These are phyloP conservation scores for Cervus canadensis DNA, from an alignment of 2,113 vertebrate species.

Conservation along the genomic window DNA sequence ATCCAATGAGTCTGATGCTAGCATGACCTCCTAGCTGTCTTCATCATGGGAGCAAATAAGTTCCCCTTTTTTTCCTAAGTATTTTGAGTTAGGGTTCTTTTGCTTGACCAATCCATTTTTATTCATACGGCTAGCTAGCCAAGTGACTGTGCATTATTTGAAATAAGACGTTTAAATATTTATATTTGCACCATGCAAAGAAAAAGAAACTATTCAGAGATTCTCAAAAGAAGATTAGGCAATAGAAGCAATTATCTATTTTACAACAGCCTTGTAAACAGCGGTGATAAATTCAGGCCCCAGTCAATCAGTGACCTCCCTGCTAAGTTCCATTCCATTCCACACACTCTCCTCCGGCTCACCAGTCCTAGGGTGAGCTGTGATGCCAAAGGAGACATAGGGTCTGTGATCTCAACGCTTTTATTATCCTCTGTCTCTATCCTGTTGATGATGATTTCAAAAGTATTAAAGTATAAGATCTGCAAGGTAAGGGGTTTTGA, in stretches of 20 bases:
- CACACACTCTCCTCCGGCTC: not conserved
- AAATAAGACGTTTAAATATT: not conserved
- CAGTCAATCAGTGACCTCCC: not conserved
- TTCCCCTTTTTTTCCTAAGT: not conserved
- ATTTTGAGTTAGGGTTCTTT: constrained; percentile 15
- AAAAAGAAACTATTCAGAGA: constrained; percentile 25
- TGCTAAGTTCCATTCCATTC: not conserved
- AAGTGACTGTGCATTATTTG: not conserved
- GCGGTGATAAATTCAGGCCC: not conserved
- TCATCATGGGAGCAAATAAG: not conserved
- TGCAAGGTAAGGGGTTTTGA: not conserved
- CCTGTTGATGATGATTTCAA: not conserved
- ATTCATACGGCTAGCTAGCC: not conserved
- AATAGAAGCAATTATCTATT: not conserved
- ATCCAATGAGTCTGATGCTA: not conserved
- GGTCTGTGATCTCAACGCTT: not conserved
- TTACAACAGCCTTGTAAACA: not conserved
- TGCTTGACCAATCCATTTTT: not conserved
- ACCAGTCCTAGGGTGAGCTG: not conserved
- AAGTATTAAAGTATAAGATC: not conserved
- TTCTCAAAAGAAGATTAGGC: constrained; percentile 2
- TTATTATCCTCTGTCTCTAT: not conserved
- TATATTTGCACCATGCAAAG: not conserved
- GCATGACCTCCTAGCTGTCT: not conserved
- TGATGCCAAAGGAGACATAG: not conserved